phyloP scores from a whole-genome alignment of 53 echinoderm and acorn worm species.

The Temnopleurus reevesii region DNA sequence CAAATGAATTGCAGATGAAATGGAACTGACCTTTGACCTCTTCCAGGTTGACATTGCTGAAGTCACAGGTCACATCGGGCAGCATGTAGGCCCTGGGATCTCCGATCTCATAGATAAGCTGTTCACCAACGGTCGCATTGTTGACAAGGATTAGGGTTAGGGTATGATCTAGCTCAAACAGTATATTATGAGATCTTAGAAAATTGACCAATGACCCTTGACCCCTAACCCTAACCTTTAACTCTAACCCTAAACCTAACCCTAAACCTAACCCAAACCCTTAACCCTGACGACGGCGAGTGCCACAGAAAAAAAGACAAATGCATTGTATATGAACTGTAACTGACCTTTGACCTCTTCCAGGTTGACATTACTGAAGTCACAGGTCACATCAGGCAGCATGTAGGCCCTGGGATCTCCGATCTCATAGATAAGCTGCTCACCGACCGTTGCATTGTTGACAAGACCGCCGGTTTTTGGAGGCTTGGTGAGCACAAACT shows the following conservation, averaged over 20 bases:
- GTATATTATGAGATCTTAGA: no score
- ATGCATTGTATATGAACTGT: background rate
- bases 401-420: slow-evolving; percentile 91
- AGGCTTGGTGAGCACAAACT: slow-evolving; percentile 93
- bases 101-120: slow-evolving; percentile 95
- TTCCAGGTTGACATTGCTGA: slow-evolving; percentile 78
- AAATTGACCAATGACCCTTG: no score
- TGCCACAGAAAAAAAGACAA: no score
- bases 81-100: slow-evolving; percentile 88
- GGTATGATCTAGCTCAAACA: no score
- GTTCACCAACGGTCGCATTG: slow-evolving; percentile 92
- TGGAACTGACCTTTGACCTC: slow-evolving; percentile 79
- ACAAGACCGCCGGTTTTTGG: slow-evolving; percentile 98
- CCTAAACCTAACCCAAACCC: no score
- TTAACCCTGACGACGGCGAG: no score
- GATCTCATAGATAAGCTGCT: slow-evolving; percentile 96
- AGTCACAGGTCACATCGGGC: slow-evolving; percentile 95
- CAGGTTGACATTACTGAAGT: slow-evolving; percentile 85
- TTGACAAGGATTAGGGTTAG: no score
- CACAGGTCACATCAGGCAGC: slow-evolving; percentile 93
- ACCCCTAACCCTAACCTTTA: no score
- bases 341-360: slow-evolving; percentile 75
- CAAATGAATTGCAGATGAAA: no score
- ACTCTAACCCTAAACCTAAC: no score
- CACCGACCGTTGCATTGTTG: slow-evolving; percentile 90